These are phyloP conservation scores for Acleris sparsana DNA, from an alignment of 2,888 invertebrate species.

Conservation along the genomic window DNA sequence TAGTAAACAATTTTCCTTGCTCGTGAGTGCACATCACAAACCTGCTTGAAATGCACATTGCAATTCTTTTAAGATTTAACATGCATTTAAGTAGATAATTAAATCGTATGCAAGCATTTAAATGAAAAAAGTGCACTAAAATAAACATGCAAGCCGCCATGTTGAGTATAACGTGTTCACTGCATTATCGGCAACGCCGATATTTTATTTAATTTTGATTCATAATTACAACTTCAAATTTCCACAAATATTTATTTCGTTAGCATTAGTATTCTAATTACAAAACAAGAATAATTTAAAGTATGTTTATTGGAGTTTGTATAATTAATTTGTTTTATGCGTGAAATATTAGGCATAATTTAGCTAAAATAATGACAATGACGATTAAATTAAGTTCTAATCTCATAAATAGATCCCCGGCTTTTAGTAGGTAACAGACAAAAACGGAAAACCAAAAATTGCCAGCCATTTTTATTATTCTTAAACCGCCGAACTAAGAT, in stretches of 20 bases:
- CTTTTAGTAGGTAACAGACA: too few species aligned
- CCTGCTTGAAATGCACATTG: background rate
- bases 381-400: too few species aligned
- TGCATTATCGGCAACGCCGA: background rate
- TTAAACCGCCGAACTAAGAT: conserved; percentile 36
- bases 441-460: too few species aligned
- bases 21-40: background rate
- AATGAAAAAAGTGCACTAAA: conserved; percentile 53
- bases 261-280: too few species aligned
- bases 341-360: too few species aligned
- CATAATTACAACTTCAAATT: background rate
- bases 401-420: too few species aligned
- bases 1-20: background rate
- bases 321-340: too few species aligned
- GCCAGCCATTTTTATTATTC: background rate
- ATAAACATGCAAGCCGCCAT: conserved; percentile 53
- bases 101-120: conserved; percentile 55
- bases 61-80: conserved; percentile 33
- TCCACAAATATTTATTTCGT: background rate
- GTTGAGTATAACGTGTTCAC: conserved; percentile 44
- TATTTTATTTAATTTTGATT: background rate
- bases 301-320: too few species aligned
- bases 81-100: conserved; percentile 54
- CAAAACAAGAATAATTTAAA: too few species aligned
- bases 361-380: too few species aligned